phyloP scores from a whole-genome alignment of 2,888 invertebrate genomes.

The Tetheella fluctuosa region DNA sequence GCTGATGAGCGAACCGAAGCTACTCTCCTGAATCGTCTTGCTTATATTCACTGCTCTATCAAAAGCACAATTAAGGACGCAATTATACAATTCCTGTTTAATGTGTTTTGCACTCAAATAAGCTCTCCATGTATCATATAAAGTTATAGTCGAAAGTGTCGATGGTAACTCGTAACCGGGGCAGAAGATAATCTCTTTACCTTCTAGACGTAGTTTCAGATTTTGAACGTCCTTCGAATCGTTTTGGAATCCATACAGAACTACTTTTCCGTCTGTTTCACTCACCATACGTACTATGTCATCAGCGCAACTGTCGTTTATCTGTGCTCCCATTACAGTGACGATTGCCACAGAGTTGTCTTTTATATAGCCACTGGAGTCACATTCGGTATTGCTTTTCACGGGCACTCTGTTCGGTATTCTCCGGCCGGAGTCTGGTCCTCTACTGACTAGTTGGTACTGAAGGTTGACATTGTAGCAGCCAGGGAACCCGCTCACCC shows the following conservation, averaged over 20 bases:
- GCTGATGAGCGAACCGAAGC: conserved; percentile 24
- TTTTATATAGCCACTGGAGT: conserved; percentile 51
- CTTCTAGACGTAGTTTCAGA: conserved; percentile 35
- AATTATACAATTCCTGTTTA: conserved; percentile 32
- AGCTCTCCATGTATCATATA: conserved; percentile 39
- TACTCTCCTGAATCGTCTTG: conserved; percentile 28
- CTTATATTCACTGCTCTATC: conserved; percentile 39
- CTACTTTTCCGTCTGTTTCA: conserved; percentile 39
- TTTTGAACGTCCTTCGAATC: conserved; percentile 37
- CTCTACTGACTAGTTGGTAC: conserved; percentile 52
- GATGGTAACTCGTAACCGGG: conserved; percentile 34
- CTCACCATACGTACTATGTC: conserved; percentile 55
- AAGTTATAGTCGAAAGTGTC: conserved; percentile 32
- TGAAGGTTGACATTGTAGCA: conserved; percentile 56
- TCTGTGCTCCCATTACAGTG: conserved; percentile 54
- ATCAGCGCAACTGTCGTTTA: conserved; percentile 49
- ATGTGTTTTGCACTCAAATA: conserved; percentile 39
- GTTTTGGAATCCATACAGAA: conserved; percentile 44
- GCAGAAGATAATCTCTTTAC: conserved; percentile 36
- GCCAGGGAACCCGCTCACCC: conserved; percentile 44
- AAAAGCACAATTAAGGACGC: conserved; percentile 30
- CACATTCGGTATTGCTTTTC: conserved; percentile 42
- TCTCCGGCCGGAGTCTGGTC: conserved; percentile 43
- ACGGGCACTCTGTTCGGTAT: conserved; percentile 59
- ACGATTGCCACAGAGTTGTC: conserved; percentile 45